A percentile compares a stretch with the other conserved stretches of the same genome.
Conservation (phyloP, 2,797 vertebrate species). For the Gila robusta region DNA sequence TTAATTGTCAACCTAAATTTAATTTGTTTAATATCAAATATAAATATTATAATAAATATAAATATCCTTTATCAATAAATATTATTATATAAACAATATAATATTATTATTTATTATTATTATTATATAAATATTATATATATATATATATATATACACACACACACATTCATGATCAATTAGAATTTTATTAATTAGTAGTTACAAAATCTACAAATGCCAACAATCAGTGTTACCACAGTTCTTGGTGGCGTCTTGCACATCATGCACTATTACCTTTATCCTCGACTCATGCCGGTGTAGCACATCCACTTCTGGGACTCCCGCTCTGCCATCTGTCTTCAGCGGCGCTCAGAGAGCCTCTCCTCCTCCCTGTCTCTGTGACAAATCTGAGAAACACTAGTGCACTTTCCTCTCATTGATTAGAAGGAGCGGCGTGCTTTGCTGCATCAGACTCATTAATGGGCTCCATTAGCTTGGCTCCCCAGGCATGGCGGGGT, state of each 20-base stretch:
- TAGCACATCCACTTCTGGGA: conserved; percentile 41
- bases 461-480: conserved; percentile 63
- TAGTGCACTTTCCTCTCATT: conserved; percentile 58
- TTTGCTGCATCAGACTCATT: conserved; percentile 63
- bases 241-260: background rate
- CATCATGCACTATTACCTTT: conserved; percentile 12
- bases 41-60: background rate
- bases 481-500: conserved; percentile 49
- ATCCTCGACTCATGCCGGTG: conserved; percentile 17
- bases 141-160: no score
- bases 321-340: conserved; percentile 28
- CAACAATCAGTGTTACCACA: background rate
- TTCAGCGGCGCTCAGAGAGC: conserved; percentile 15
- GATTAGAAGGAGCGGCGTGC: conserved; percentile 58
- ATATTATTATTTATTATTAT: no score
- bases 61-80: background rate
- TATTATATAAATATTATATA: background rate
- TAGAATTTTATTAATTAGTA: background rate
- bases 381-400: conserved; percentile 53
- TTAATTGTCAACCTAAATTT: background rate
- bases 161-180: background rate
- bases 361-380: conserved; percentile 42
- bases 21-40: background rate
- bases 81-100: background rate
- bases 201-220: no score